Evolutionary conservation across 2,113 vertebrate species (phyloP), one percentile per base, ranked within the genome.

Genomic region (Nymphicus hollandicus): DNA sequence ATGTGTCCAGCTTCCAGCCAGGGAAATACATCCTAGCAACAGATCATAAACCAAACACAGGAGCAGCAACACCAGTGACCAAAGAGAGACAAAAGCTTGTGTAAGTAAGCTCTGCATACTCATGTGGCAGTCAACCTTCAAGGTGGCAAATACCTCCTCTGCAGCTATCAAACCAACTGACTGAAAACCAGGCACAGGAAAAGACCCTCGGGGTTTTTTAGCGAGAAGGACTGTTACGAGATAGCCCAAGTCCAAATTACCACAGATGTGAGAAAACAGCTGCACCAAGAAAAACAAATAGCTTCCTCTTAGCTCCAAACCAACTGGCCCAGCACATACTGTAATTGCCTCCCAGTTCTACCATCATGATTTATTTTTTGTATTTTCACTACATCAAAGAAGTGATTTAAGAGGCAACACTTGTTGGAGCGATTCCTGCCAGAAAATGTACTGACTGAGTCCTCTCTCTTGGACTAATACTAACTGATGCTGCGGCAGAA

Each of bases 21-120:
- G 79, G 46, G 66, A 94, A 97, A 96, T 92, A 64, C 37, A 78
- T 41, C 77, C 79, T 93, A 93, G 93, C 82, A 96, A 95, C 92
- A 93, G 77, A 78, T 81, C 66, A 83, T 95, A 95, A 96, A 95
- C 55, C 61, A 83, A 96, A 85, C 25, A 56, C 39, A 46, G 76
- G 44, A 88, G 31, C 14, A 61, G 47, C 64, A 93, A 17, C 14
- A 4, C 33, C 25, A 17, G 23, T 69, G 35, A 83, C 50, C 19
- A 76, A 55, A 83, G 35, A 76, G 63, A 91, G 41, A 66, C 19
- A 91, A 81, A 93, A 86, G 14, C 33, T 76, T 55, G 50, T 28
- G 11, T 28, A 55, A 89, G 46, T 28, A 66, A 37, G 7, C 11
- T 76, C 66, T 19, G 4, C 15, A 2, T 25, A 71, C 33, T 63